Evolutionary conservation across 2,888 invertebrate genomes (phyloP).

Genomic region (Hyposoter didymator): DNA sequence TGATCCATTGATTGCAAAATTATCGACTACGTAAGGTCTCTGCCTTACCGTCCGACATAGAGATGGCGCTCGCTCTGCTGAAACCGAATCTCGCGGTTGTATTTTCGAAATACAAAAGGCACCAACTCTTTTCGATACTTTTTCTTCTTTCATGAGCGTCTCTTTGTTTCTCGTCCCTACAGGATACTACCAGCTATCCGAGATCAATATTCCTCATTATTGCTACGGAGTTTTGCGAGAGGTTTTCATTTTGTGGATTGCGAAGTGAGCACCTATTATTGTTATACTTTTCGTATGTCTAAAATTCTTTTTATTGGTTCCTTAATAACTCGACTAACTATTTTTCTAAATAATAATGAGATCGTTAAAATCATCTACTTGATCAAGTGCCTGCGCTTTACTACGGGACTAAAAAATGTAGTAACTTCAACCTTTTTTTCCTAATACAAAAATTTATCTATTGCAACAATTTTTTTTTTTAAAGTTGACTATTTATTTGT

Average conservation of each 20-base stretch:
- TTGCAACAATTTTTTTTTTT: not conserved
- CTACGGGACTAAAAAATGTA: too few species aligned
- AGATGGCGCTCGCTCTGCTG: constrained; percentile 13
- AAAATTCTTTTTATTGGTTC: not conserved
- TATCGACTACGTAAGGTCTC: not conserved
- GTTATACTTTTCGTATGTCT: not conserved
- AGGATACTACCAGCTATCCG: constrained; percentile 85
- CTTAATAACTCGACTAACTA: too few species aligned
- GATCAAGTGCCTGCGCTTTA: too few species aligned
- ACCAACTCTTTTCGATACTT: not conserved
- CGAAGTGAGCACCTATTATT: constrained; percentile 86
- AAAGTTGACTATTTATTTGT: not conserved
- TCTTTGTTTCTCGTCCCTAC: constrained; percentile 40
- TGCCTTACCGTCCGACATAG: constrained; percentile 25
- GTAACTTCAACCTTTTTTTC: too few species aligned
- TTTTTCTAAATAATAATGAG: too few species aligned
- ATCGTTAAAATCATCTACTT: too few species aligned
- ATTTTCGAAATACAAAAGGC: not conserved
- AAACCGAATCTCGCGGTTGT: not conserved
- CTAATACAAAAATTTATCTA: not conserved
- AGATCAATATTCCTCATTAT: constrained; percentile 92
- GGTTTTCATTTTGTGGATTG: constrained; percentile 94
- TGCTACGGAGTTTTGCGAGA: constrained; percentile 93
- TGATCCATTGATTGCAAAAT: not conserved
- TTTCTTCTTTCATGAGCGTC: not conserved